Evolutionary conservation across 1,140 invertebrate genomes (phyloP), one percentile per base, ranked within the genome.

Genomic region (Trinorchestia longiramus): DNA sequence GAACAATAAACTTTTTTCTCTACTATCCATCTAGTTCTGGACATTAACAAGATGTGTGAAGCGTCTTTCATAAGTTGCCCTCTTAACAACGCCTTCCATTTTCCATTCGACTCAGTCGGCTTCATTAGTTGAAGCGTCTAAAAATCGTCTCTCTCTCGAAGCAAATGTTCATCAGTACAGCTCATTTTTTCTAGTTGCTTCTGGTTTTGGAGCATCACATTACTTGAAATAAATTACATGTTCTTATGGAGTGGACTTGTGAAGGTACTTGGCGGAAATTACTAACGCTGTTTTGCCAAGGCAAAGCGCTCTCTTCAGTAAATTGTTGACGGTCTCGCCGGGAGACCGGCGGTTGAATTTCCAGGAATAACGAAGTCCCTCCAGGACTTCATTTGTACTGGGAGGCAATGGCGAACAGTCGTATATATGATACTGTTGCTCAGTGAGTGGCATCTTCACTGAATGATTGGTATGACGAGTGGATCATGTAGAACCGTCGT

Each of bases 251-350:
- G 88, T 91, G 41, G 88, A 42, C 88, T 91, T 42, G 88, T 43
- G 88, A 43, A 91, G 88, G 41, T 42, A 91, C 88, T 91, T 41
- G 43, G 88, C 88, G 88, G 88, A 91, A 91, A 91, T 91, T 91
- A 91, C 88, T 43, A 43, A 43, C 88, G 88, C 88, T 91, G 41
- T 91, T 91, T 91, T 44, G 41, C 41, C 88, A 91, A 36, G 88
- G 62, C 62, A 77, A 77, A 77, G 62, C 62, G 62, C 62, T 77
- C 62, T 77, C 62, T 77, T 77, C 62, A 77, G 62, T 77, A 77
- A 77, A 77, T 77, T 77, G 62, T 77, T 77, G 62, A 77, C 62
- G 62, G 62, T 77, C 62, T 77, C 62, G 62, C 62, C 62, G 62
- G 62, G 62, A 77, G 62, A 77, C 62, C 62, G 62, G 62, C 62